phyloP scores from a whole-genome alignment of 2,888 invertebrate genomes.

The Criorhina ranunculi region DNA sequence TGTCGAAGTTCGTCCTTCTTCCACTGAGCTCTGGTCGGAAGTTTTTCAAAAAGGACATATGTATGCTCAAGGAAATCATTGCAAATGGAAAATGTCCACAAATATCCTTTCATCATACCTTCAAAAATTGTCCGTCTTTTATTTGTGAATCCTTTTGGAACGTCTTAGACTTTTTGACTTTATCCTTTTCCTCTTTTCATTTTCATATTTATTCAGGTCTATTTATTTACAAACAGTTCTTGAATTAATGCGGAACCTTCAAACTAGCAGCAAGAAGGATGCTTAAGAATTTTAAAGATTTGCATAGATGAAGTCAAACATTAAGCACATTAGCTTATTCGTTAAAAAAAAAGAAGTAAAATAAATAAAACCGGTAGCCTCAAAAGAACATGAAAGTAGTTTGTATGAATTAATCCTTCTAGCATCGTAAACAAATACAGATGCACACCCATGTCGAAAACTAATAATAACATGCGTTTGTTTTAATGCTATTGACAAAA shows the following conservation, averaged over 20 bases:
- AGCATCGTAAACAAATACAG: neutral
- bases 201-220: slow-evolving; percentile 6
- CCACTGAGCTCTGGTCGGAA: too few relatives aligned
- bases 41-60: too few relatives aligned
- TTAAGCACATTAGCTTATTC: slow-evolving; percentile 38
- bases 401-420: slow-evolving; percentile 19
- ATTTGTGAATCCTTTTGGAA: neutral
- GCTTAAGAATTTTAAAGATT: slow-evolving; percentile 19
- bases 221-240: neutral
- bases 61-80: slow-evolving; percentile 5
- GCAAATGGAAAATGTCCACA: slow-evolving; percentile 18
- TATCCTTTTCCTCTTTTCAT: neutral
- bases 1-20: too few relatives aligned
- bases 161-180: neutral
- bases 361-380: slow-evolving; percentile 35
- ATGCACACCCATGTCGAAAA: slow-evolving; percentile 33
- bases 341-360: neutral
- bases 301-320: slow-evolving; percentile 25
- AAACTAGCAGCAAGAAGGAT: slow-evolving; percentile 15
- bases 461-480: slow-evolving; percentile 57
- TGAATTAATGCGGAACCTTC: slow-evolving; percentile 1
- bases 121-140: neutral
- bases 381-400: slow-evolving; percentile 48
- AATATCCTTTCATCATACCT: neutral
- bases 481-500: slow-evolving; percentile 42